Conservation (phyloP, 2,113 vertebrate genomes). For the Catharus minimus region DNA sequence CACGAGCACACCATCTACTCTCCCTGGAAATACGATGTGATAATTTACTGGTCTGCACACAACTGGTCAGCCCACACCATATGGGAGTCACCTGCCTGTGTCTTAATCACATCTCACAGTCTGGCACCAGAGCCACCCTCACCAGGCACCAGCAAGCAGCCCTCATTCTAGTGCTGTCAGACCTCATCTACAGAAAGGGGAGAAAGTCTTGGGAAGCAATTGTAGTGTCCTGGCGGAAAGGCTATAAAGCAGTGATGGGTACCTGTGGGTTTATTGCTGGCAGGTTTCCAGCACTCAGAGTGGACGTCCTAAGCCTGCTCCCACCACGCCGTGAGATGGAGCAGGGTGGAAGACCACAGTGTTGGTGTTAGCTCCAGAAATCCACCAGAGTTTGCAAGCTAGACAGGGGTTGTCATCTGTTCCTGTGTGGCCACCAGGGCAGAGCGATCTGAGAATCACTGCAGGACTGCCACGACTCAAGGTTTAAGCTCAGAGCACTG, state of each 20-base stretch:
- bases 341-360: neutral
- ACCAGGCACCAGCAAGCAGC: neutral
- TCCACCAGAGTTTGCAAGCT: neutral
- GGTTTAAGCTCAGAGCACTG: neutral
- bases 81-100: neutral
- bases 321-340: accelerated
- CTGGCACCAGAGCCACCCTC: neutral
- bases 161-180: neutral
- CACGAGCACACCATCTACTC: neutral
- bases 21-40: neutral
- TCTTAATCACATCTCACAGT: neutral
- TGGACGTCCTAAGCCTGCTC: neutral
- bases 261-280: neutral
- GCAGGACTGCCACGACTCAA: neutral
- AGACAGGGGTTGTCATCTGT: neutral
- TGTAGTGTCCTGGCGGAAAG: neutral
- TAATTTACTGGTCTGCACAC: neutral
- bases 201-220: neutral
- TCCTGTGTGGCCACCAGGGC: neutral
- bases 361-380: neutral
- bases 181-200: neutral
- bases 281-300: neutral
- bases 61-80: accelerated
- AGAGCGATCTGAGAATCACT: accelerated
- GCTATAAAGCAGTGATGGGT: neutral